Percentiles rank a stretch among this genome's conserved stretches.
Evolutionary conservation across 2,113 vertebrate genomes (phyloP).

Genomic region (Pachypanchax playfairii): DNA sequence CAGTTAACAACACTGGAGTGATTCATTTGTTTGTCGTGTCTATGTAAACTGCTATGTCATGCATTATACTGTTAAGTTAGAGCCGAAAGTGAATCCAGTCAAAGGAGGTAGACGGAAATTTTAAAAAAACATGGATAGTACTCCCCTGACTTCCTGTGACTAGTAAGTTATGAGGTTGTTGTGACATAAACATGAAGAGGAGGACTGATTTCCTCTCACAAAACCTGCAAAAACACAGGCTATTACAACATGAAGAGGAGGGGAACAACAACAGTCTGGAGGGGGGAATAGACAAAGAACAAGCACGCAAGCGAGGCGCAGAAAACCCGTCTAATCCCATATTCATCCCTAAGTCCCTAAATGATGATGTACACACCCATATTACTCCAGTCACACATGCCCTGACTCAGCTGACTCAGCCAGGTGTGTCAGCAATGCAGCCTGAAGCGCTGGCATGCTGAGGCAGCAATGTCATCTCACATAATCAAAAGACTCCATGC

Average conservation of each 20-base stretch:
- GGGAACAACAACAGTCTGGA: constrained; percentile 13
- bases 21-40: constrained; percentile 22
- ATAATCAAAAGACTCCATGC: constrained; percentile 44
- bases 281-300: constrained; percentile 4
- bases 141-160: constrained; percentile 40
- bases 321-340: constrained; percentile 19
- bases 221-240: constrained; percentile 13
- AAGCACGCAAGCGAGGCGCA: constrained; percentile 9
- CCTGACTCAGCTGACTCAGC: constrained; percentile 58
- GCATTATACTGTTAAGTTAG: background rate
- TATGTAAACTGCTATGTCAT: too few species aligned
- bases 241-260: constrained; percentile 29
- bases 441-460: constrained; percentile 51
- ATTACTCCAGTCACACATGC: constrained; percentile 34
- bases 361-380: constrained; percentile 42
- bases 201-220: constrained; percentile 28
- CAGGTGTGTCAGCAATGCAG: constrained; percentile 66
- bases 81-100: constrained; percentile 31
- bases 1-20: constrained; percentile 21
- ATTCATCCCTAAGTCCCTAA: constrained; percentile 20
- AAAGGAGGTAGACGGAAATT: background rate
- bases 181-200: constrained; percentile 42
- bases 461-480: constrained; percentile 36
- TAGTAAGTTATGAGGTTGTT: constrained; percentile 24
- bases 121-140: constrained; percentile 27